Conservation (phyloP, 2,797 vertebrate genomes). For the Helarctos malayanus region DNA sequence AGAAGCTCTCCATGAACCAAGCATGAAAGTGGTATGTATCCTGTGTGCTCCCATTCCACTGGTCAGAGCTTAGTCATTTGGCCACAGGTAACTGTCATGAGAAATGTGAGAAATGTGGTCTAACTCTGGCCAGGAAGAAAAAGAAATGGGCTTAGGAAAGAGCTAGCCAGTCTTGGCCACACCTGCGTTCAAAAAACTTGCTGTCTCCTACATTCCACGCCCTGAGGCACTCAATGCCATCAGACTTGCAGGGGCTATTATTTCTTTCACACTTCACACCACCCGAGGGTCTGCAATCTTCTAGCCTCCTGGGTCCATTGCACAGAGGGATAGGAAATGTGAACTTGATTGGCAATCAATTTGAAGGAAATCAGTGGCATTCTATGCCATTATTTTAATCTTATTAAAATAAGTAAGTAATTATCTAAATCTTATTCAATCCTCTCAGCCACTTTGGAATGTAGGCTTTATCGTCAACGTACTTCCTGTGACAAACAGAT, state of each 20-base stretch:
- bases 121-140: not conserved
- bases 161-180: not conserved
- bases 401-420: not conserved
- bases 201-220: not conserved
- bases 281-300: not conserved
- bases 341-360: not conserved
- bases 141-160: not conserved
- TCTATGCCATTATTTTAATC: not conserved
- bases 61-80: not conserved
- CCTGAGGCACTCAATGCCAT: not conserved
- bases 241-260: not conserved
- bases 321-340: not conserved
- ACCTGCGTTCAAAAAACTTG: not conserved
- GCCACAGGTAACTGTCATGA: not conserved
- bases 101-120: not conserved
- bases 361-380: not conserved
- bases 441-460: not conserved
- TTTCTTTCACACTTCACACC: not conserved
- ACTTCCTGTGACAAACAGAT: not conserved
- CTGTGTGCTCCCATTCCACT: not conserved
- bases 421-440: not conserved
- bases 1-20: not conserved
- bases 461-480: not conserved
- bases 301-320: not conserved
- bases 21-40: not conserved